phyloP scores from a whole-genome alignment of 1,140 invertebrate species.

The Maconellicoccus hirsutus region DNA sequence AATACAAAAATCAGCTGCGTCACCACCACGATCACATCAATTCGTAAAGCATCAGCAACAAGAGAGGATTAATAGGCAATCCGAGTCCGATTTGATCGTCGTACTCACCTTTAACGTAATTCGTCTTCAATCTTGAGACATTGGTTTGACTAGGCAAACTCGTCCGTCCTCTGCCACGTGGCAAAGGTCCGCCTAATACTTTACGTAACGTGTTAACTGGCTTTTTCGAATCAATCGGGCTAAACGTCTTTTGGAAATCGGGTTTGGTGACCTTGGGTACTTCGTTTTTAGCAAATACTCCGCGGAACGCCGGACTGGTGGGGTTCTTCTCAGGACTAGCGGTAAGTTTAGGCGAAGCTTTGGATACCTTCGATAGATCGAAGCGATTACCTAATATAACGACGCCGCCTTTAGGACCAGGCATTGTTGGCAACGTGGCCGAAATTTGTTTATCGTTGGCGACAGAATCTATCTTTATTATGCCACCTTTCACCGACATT shows the following conservation, averaged over 20 bases:
- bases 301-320: background rate
- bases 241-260: background rate
- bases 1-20: too few relatives aligned
- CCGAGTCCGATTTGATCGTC: background rate
- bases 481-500: conserved; percentile 55
- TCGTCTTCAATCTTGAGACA: background rate
- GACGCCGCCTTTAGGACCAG: background rate
- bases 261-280: background rate
- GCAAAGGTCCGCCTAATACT: background rate
- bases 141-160: background rate
- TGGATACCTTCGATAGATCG: background rate
- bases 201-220: background rate
- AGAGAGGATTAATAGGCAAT: background rate
- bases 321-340: background rate
- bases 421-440: conserved; percentile 14
- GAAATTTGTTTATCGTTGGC: conserved; percentile 27
- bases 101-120: background rate
- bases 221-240: background rate
- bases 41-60: background rate
- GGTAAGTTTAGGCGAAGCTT: background rate
- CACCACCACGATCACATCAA: background rate
- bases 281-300: background rate
- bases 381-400: background rate
- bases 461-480: conserved; percentile 29
- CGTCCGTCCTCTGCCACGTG: background rate